phyloP scores from a whole-genome alignment of 2,888 invertebrate species.

The Acanthosepion lycidas region DNA sequence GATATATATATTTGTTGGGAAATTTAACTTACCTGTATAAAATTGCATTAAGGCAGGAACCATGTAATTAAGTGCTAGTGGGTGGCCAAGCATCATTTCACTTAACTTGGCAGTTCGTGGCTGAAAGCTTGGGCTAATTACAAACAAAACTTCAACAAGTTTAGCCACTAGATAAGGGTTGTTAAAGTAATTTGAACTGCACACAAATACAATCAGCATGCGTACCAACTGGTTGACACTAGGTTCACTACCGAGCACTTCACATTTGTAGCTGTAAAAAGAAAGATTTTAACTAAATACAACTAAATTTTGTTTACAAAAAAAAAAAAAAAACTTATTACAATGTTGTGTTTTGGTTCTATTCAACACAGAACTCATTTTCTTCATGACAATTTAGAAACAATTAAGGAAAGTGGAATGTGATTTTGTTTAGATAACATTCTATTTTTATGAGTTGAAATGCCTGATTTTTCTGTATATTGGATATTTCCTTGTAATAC shows the following conservation, averaged over 20 bases:
- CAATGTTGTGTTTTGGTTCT: no score
- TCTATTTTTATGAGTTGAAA: no score
- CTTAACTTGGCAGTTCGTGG: slow-evolving; percentile 77
- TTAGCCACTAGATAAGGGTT: slow-evolving; percentile 98
- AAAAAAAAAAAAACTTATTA: no score
- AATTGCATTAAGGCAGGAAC: slow-evolving; percentile 96
- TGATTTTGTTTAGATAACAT: no score
- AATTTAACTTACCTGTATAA: slow-evolving; percentile 83
- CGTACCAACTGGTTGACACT: slow-evolving; percentile 80
- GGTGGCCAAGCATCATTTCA: slow-evolving; percentile 89
- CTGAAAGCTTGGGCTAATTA: slow-evolving; percentile 77
- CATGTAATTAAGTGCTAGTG: slow-evolving; percentile 85
- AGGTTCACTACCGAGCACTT: slow-evolving; percentile 61
- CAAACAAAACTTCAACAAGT: slow-evolving; percentile 87
- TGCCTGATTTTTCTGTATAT: no score
- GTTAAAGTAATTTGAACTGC: slow-evolving; percentile 92
- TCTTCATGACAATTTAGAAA: no score
- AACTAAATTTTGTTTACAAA: neutral
- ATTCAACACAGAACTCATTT: no score
- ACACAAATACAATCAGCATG: slow-evolving; percentile 91
- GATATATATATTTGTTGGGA: neutral
- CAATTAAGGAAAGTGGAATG: no score
- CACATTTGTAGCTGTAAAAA: slow-evolving; percentile 62
- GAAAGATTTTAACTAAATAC: neutral
- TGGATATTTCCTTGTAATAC: no score